Evolutionary conservation across 2,888 invertebrate species (phyloP).

Genomic region (Lampropteryx suffumata): DNA sequence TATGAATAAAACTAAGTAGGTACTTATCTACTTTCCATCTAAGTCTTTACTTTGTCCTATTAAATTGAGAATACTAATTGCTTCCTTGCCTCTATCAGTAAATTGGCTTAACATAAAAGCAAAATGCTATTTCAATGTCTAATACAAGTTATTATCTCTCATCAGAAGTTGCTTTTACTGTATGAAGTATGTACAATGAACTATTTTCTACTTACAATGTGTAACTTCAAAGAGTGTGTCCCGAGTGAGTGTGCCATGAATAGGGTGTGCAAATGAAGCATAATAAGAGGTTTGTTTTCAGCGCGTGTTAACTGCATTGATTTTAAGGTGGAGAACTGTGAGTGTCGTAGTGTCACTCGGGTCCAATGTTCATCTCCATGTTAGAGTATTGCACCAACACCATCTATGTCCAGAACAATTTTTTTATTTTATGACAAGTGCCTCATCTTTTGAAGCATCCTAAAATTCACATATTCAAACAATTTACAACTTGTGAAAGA

Average conservation of each 20-base stretch:
- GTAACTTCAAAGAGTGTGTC: slow-evolving; percentile 12
- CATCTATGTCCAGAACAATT: slow-evolving; percentile 56
- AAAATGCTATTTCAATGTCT: slow-evolving; percentile 36
- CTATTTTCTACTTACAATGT: slow-evolving; percentile 14
- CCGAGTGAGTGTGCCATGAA: slow-evolving; percentile 21
- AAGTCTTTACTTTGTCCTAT: slow-evolving; percentile 40
- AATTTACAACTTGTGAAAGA: background rate
- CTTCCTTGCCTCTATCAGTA: slow-evolving; percentile 56
- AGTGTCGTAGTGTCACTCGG: slow-evolving; percentile 80
- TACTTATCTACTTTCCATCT: slow-evolving; percentile 25
- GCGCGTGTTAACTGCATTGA: slow-evolving; percentile 84
- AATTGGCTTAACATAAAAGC: slow-evolving; percentile 43
- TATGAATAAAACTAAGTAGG: slow-evolving; percentile 3
- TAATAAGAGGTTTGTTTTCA: slow-evolving; percentile 81
- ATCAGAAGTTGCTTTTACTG: slow-evolving; percentile 32
- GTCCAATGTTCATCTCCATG: slow-evolving; percentile 73
- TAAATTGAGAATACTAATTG: slow-evolving; percentile 49
- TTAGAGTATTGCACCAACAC: slow-evolving; percentile 75
- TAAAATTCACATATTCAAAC: background rate
- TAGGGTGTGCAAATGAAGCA: slow-evolving; percentile 67
- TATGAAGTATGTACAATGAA: slow-evolving; percentile 16
- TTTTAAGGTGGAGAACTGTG: slow-evolving; percentile 84
- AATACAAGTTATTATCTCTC: slow-evolving; percentile 21
- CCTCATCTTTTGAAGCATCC: slow-evolving; percentile 6
- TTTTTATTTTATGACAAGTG: slow-evolving; percentile 36